phyloP scores from a whole-genome alignment of 2,797 vertebrate species.

The Myotis daubentonii region DNA sequence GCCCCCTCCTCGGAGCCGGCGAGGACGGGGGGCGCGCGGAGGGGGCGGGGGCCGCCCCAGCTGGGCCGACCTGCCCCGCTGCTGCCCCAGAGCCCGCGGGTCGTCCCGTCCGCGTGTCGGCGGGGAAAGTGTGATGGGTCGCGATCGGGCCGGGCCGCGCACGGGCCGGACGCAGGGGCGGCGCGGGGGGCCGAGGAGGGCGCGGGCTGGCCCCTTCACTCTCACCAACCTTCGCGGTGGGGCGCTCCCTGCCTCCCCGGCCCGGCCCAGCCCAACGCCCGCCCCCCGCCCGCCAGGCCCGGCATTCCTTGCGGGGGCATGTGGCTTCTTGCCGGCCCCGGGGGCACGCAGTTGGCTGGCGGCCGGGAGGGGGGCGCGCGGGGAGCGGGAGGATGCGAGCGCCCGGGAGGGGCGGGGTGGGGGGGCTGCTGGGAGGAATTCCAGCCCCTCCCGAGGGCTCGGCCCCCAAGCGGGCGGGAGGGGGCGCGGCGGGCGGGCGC shows the following conservation, averaged over 20 bases:
- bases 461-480: not conserved
- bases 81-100: not conserved
- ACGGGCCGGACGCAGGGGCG: not conserved
- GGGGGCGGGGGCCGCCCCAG: not conserved
- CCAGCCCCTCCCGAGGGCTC: constrained; percentile 25
- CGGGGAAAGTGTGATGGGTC: not conserved
- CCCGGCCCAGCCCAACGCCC: constrained; percentile 63
- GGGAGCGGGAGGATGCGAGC: constrained; percentile 39
- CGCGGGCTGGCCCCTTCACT: constrained; percentile 7
- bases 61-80: not conserved
- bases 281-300: constrained; percentile 66
- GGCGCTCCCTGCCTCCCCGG: constrained; percentile 60
- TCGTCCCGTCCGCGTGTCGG: not conserved
- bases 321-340: constrained; percentile 80
- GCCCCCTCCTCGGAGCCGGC: constrained; percentile 61
- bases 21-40: constrained; percentile 40
- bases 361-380: constrained; percentile 66
- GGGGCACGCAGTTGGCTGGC: constrained; percentile 81
- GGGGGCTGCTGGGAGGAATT: not conserved
- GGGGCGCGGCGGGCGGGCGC: not conserved
- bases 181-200: constrained; percentile 4
- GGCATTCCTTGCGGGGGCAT: constrained; percentile 82
- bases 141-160: not conserved
- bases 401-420: not conserved
- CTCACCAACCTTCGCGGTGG: constrained; percentile 72